Conservation (phyloP, 2,888 invertebrate species). For the Tetragonula carbonaria region DNA sequence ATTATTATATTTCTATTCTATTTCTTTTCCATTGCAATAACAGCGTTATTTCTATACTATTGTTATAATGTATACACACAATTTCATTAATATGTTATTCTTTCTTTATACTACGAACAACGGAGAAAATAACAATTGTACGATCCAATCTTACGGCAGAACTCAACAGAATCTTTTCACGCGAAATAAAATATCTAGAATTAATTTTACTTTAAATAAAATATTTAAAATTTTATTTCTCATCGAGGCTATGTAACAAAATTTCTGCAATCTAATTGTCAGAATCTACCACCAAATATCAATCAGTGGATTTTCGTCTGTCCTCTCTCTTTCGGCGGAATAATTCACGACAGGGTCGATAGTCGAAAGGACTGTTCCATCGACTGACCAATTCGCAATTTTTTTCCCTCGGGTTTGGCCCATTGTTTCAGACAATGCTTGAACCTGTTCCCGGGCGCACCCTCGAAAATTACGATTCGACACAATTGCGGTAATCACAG, state of each 20-base stretch:
- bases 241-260: too few species aligned
- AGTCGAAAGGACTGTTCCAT: not conserved
- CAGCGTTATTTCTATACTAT: too few species aligned
- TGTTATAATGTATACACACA: too few species aligned
- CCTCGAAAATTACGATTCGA: conserved; percentile 16
- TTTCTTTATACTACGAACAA: not conserved
- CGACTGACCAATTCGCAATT: not conserved
- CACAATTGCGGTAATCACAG: conserved; percentile 26
- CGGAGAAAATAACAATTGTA: not conserved
- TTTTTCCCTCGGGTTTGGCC: not conserved
- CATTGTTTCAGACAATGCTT: conserved; percentile 43
- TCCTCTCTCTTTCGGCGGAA: not conserved
- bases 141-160: not conserved
- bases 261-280: too few species aligned
- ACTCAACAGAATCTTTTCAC: not conserved
- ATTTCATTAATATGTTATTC: too few species aligned
- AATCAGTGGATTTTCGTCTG: not conserved
- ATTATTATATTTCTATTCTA: too few species aligned
- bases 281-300: not conserved
- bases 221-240: too few species aligned
- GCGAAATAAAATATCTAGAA: not conserved
- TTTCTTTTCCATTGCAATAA: too few species aligned
- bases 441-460: not conserved
- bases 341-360: conserved; percentile 7
- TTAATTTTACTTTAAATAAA: not conserved